phyloP scores from a whole-genome alignment of 2,797 vertebrate species.

The Gobionotothen gibberifrons region DNA sequence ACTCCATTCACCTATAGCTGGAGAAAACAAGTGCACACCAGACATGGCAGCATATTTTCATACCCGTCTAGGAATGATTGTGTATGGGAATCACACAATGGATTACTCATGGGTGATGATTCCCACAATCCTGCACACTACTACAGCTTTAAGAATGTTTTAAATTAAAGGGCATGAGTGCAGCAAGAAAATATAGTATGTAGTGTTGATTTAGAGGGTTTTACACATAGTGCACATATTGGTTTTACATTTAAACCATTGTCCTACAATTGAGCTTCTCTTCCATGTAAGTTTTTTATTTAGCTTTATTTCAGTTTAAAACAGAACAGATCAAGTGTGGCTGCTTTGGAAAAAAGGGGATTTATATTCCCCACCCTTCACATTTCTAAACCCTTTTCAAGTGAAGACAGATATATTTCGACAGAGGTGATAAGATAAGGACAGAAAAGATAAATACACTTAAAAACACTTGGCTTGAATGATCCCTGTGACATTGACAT shows the following conservation, averaged over 20 bases:
- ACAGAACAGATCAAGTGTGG: background rate
- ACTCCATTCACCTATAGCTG: slow-evolving; percentile 41
- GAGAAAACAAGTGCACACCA: slow-evolving; percentile 38
- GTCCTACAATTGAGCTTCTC: background rate
- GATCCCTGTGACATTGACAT: too few species aligned
- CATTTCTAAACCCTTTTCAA: background rate
- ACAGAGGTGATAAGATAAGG: background rate
- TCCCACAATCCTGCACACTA: slow-evolving; percentile 15
- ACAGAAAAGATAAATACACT: background rate
- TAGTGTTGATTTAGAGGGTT: background rate
- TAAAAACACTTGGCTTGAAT: background rate
- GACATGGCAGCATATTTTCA: slow-evolving; percentile 50
- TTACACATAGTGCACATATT: too few species aligned
- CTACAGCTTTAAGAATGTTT: background rate
- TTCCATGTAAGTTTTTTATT: background rate
- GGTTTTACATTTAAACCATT: too few species aligned
- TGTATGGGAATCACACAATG: slow-evolving; percentile 34
- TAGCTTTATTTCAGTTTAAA: background rate
- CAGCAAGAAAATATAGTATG: slow-evolving; percentile 1
- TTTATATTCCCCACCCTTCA: background rate
- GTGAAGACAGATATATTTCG: background rate
- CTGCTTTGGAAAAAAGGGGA: background rate
- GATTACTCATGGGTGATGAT: slow-evolving; percentile 36
- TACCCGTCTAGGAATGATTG: slow-evolving; percentile 56
- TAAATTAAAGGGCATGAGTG: background rate